Evolutionary conservation across 1,140 invertebrate genomes (phyloP).

Genomic region (Drosophila arizonae): DNA sequence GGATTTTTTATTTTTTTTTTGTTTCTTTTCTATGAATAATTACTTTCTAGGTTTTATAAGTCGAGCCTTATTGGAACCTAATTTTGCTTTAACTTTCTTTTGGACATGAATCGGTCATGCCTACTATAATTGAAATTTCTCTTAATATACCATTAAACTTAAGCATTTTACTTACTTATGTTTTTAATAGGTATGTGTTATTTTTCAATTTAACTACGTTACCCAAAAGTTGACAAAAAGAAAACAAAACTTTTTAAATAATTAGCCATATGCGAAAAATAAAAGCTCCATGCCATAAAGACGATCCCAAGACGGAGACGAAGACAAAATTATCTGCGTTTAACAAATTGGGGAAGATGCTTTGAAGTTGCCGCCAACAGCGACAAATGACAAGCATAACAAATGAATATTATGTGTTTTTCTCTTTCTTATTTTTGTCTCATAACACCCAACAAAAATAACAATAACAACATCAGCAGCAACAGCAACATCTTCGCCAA

Average conservation of each 20-base stretch:
- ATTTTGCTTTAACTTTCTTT: too few species aligned
- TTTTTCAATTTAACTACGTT: slow-evolving; percentile 1
- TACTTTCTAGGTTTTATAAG: too few species aligned
- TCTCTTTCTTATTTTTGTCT: slow-evolving; percentile 27
- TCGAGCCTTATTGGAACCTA: too few species aligned
- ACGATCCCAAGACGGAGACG: slow-evolving; percentile 28
- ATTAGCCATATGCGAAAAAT: slow-evolving; percentile 71
- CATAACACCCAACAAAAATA: slow-evolving; percentile 52
- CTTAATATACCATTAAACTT: too few species aligned
- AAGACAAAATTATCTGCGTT: slow-evolving; percentile 70
- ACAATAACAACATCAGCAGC: slow-evolving; percentile 41
- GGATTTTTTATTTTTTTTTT: too few species aligned
- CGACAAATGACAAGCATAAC: slow-evolving; percentile 82
- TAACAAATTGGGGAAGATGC: slow-evolving; percentile 78
- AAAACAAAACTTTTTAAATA: slow-evolving; percentile 30
- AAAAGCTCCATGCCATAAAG: slow-evolving; percentile 43
- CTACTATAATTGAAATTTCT: too few species aligned
- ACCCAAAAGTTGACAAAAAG: slow-evolving; percentile 1
- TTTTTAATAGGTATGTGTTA: not conserved
- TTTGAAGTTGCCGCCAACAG: slow-evolving; percentile 74
- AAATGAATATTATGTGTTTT: slow-evolving; percentile 75
- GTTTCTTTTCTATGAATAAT: too few species aligned
- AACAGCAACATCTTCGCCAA: slow-evolving; percentile 23
- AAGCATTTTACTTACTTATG: too few species aligned
- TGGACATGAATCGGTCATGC: too few species aligned